Conservation (phyloP, 2,113 vertebrate species). For the Catharus bicknelli region DNA sequence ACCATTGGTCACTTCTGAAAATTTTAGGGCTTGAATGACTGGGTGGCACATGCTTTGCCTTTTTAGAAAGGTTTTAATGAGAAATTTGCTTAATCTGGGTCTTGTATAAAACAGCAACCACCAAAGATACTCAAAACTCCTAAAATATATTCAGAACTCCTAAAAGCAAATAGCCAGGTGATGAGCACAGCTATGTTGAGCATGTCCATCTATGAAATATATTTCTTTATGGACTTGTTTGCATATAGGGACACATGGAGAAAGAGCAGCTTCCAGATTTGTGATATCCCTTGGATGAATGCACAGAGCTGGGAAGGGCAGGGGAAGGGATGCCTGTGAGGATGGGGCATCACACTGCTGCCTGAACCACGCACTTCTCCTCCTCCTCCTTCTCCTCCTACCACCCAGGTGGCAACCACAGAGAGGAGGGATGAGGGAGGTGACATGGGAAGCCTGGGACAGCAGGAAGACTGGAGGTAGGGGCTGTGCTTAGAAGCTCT, state of each 20-base stretch:
- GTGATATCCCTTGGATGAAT: rapidly evolving
- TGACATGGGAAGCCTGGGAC: neutral
- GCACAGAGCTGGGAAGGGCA: neutral
- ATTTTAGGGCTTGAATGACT: neutral
- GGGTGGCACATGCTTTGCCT: neutral
- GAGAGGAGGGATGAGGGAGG: neutral
- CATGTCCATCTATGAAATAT: neutral
- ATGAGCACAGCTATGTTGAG: rapidly evolving
- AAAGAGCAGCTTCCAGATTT: neutral
- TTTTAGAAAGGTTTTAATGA: neutral
- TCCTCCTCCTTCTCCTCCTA: neutral
- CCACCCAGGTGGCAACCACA: neutral
- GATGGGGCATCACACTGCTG: neutral
- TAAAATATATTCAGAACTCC: neutral
- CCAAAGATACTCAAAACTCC: neutral
- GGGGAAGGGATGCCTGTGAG: neutral
- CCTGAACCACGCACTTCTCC: rapidly evolving
- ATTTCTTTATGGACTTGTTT: neutral
- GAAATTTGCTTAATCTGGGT: neutral
- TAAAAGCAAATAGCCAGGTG: neutral
- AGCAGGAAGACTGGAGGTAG: neutral
- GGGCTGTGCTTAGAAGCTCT: neutral
- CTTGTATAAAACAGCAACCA: neutral
- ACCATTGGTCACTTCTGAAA: neutral
- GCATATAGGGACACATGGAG: neutral